A percentile compares a stretch with the other conserved stretches of the same genome.
These are phyloP conservation scores for Zosterops lateralis DNA, from an alignment of 2,113 vertebrate genomes.

Conservation along the genomic window DNA sequence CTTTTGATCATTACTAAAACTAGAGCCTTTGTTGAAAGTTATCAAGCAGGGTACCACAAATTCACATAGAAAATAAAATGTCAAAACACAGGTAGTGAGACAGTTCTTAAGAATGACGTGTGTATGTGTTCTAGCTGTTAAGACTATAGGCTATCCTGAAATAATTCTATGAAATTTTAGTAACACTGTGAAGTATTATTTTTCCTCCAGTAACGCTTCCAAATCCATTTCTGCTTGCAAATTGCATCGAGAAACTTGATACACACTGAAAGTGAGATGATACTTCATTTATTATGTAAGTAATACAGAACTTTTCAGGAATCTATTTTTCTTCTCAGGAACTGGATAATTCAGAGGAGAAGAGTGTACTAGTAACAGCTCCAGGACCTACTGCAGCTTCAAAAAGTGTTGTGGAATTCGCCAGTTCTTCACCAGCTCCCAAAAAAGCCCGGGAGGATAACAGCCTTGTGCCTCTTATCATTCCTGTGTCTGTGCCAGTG, in stretches of 20 bases:
- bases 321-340: conserved; percentile 52
- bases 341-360: conserved; percentile 65
- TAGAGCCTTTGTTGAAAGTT: neutral
- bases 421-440: conserved; percentile 58
- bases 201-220: neutral
- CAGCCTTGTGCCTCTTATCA: conserved; percentile 88
- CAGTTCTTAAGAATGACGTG: neutral
- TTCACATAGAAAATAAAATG: neutral
- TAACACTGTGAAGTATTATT: neutral
- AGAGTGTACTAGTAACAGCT: conserved; percentile 54
- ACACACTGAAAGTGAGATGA: neutral
- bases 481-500: conserved; percentile 96
- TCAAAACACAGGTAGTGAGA: neutral
- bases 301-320: neutral
- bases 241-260: neutral
- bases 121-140: neutral
- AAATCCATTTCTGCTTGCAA: conserved; percentile 4
- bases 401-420: conserved; percentile 72
- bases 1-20: neutral
- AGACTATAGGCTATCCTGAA: neutral
- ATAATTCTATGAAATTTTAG: neutral
- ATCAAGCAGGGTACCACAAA: neutral
- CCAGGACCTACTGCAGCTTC: conserved; percentile 39
- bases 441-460: conserved; percentile 84
- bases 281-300: neutral